Conservation (phyloP, 1,140 invertebrate genomes). For the Chironomus striatipennis region DNA sequence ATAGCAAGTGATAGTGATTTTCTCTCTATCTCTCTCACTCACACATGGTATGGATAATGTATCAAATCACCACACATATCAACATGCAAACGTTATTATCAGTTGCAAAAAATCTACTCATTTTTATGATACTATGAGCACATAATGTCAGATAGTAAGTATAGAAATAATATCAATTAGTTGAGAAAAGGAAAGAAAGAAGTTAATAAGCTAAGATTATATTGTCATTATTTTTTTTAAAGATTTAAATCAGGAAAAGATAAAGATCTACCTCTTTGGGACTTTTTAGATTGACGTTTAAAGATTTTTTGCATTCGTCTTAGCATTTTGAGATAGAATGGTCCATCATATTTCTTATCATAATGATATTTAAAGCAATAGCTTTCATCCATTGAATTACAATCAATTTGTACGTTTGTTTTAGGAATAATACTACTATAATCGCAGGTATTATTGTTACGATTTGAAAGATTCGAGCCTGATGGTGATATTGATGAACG, state of each 20-base stretch:
- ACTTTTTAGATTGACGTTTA: not conserved
- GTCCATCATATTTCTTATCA: not conserved
- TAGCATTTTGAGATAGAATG: not conserved
- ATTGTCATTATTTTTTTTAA: too few species aligned
- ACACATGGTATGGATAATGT: too few species aligned
- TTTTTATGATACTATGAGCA: not conserved
- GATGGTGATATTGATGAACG: not conserved
- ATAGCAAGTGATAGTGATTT: not conserved
- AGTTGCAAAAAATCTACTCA: not conserved
- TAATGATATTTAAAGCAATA: not conserved
- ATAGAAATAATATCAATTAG: not conserved
- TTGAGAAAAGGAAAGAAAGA: too few species aligned
- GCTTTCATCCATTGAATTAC: not conserved
- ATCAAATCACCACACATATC: too few species aligned
- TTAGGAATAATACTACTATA: not conserved
- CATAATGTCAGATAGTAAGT: not conserved
- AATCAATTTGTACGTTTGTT: not conserved
- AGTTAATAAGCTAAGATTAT: not conserved
- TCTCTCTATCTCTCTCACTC: not conserved
- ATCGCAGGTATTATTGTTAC: not conserved
- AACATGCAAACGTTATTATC: too few species aligned
- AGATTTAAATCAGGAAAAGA: not conserved
- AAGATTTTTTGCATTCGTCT: conserved; percentile 4
- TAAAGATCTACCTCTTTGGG: not conserved
- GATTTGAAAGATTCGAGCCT: not conserved